Conservation (phyloP, 2,113 vertebrate genomes). For the Pterocles burchelli region DNA sequence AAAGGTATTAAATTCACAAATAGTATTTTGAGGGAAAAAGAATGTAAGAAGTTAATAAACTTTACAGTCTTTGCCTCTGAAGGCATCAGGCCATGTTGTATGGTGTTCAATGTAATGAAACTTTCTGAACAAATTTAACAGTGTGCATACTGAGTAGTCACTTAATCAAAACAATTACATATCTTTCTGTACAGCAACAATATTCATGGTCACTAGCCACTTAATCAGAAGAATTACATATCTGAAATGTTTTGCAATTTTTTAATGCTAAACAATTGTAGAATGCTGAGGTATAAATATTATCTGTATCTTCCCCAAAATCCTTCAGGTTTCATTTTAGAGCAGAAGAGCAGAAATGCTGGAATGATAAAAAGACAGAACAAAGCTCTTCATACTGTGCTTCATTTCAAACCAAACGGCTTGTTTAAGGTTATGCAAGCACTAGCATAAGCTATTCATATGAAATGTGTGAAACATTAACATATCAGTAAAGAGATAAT, state of each 20-base stretch:
- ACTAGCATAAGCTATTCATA: not conserved
- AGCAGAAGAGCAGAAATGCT: not conserved
- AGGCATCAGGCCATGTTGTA: not conserved
- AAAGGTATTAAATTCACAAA: not conserved
- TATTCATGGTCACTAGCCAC: not conserved
- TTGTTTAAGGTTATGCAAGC: not conserved
- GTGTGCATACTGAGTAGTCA: not conserved
- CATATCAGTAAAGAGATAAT: not conserved
- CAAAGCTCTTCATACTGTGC: not conserved
- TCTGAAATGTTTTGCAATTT: not conserved
- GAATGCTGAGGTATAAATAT: not conserved
- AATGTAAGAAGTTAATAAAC: not conserved
- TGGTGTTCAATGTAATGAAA: not conserved
- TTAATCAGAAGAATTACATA: not conserved
- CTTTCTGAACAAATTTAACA: not conserved
- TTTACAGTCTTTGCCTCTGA: not conserved
- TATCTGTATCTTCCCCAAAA: not conserved
- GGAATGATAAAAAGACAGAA: not conserved
- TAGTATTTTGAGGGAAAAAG: not conserved
- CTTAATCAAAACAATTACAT: not conserved
- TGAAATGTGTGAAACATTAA: not conserved
- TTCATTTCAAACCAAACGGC: not conserved
- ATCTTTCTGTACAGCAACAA: not conserved
- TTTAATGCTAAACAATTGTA: not conserved
- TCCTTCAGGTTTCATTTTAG: not conserved